phyloP scores from a whole-genome alignment of 2,113 vertebrate species.

The Numida meleagris region DNA sequence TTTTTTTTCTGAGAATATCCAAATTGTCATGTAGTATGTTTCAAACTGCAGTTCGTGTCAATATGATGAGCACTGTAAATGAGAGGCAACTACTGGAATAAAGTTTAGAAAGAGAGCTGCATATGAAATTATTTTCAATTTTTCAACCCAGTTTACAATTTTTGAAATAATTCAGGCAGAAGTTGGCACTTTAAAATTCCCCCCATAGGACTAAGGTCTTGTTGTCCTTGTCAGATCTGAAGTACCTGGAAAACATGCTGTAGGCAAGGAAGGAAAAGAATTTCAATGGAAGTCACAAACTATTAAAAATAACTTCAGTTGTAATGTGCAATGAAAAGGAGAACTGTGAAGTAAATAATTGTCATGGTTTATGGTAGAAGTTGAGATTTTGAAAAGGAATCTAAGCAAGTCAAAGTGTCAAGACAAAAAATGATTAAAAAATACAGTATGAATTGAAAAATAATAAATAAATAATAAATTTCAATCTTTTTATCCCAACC shows the following conservation, averaged over 20 bases:
- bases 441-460: background rate
- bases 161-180: slow-evolving; percentile 10
- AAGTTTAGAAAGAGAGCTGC: background rate
- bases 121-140: background rate
- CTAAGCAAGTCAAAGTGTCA: background rate
- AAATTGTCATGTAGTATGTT: background rate
- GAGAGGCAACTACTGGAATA: background rate
- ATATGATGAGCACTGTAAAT: background rate
- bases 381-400: background rate
- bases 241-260: slow-evolving; percentile 14
- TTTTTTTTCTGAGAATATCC: background rate
- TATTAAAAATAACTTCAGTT: slow-evolving; percentile 4
- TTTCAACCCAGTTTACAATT: background rate
- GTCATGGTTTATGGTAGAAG: background rate
- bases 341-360: background rate
- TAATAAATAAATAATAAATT: background rate
- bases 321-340: slow-evolving; percentile 13
- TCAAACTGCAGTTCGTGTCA: background rate
- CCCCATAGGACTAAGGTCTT: background rate
- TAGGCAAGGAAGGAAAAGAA: slow-evolving; percentile 2
- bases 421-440: background rate
- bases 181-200: background rate
- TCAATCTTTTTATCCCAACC: background rate
- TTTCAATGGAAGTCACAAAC: slow-evolving; percentile 3
- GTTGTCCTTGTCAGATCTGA: slow-evolving; percentile 46